Conservation (phyloP, 2,113 vertebrate genomes). For the Nycticebus coucang region DNA sequence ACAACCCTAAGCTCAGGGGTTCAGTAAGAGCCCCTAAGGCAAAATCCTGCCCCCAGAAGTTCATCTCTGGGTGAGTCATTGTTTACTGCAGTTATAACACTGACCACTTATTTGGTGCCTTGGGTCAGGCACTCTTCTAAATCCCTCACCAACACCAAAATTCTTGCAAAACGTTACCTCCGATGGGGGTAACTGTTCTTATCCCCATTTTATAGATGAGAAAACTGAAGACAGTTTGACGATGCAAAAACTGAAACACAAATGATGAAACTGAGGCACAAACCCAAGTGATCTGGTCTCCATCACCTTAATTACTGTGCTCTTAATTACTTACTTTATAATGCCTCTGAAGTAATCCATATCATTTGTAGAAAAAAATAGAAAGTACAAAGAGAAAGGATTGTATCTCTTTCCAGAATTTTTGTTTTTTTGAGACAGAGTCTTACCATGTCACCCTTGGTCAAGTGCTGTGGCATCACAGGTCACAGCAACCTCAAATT, state of each 20-base stretch:
- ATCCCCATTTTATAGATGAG: neutral
- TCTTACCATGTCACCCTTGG: too few relatives aligned
- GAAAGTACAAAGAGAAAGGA: neutral
- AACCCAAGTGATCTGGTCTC: neutral
- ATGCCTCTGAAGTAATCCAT: neutral
- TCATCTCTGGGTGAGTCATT: accelerated
- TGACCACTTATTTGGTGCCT: neutral
- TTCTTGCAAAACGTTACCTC: neutral
- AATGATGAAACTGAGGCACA: neutral
- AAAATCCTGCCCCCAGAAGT: neutral
- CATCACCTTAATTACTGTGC: neutral
- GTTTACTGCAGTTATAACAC: neutral
- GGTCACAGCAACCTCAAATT: too few relatives aligned
- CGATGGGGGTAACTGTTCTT: neutral
- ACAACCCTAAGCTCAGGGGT: neutral
- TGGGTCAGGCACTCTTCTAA: neutral
- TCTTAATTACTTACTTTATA: neutral
- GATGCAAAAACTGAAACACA: neutral
- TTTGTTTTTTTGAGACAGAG: too few relatives aligned
- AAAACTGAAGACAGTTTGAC: neutral
- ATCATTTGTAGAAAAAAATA: neutral
- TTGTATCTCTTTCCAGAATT: neutral
- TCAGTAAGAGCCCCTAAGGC: neutral
- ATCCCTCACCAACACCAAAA: neutral
- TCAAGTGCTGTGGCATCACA: too few relatives aligned